Percentiles rank a stretch among this genome's conserved stretches.
phyloP scores from a whole-genome alignment of 2,113 vertebrate genomes.

The Globicephala melas region DNA sequence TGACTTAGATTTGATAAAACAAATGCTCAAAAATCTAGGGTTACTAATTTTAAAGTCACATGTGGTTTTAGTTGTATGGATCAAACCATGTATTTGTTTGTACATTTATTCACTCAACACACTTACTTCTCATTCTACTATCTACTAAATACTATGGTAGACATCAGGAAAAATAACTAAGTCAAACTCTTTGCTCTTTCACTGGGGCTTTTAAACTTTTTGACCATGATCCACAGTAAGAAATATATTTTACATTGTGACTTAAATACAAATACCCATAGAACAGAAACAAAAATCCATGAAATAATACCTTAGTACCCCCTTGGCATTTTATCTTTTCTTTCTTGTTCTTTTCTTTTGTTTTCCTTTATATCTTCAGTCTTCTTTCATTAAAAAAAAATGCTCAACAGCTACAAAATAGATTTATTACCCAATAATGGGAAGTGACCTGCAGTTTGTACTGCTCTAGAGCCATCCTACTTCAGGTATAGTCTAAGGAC shows the following conservation, averaged over 20 bases:
- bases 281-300: background rate
- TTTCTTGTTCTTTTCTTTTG: background rate
- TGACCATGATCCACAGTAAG: background rate
- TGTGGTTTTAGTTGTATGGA: background rate
- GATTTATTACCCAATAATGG: background rate
- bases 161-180: background rate
- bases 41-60: background rate
- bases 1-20: background rate
- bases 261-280: background rate
- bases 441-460: background rate
- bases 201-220: background rate
- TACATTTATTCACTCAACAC: background rate
- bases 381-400: background rate
- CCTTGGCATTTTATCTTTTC: background rate
- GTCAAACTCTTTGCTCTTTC: background rate
- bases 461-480: background rate
- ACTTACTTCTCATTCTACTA: background rate
- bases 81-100: background rate
- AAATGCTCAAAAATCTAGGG: background rate
- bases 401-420: background rate
- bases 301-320: background rate
- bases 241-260: background rate
- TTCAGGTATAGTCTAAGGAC: background rate
- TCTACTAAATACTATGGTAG: background rate
- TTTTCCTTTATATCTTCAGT: background rate